These are phyloP conservation scores for Miniopterus natalensis DNA, from an alignment of 2,113 vertebrate species.

Conservation along the genomic window DNA sequence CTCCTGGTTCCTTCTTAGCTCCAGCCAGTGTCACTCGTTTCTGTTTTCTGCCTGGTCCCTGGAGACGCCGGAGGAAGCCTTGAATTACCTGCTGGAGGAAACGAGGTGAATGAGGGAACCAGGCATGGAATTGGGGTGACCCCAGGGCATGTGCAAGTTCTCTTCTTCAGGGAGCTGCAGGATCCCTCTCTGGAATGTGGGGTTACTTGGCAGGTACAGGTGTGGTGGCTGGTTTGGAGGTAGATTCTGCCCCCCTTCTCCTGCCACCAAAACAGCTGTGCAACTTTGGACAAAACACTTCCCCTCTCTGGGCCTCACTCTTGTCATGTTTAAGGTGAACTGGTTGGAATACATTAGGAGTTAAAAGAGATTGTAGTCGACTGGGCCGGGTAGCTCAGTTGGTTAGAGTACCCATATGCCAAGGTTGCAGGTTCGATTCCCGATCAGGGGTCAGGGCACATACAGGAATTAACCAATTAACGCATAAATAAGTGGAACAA, in stretches of 20 bases:
- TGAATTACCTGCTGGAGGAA: neutral
- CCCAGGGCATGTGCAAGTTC: fast-evolving
- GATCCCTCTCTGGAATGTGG: neutral
- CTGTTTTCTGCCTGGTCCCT: neutral
- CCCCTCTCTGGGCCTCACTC: neutral
- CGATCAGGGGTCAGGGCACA: too few species aligned
- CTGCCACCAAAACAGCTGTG: neutral
- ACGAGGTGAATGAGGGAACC: neutral
- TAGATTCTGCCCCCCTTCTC: neutral
- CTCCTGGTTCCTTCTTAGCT: neutral
- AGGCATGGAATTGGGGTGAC: neutral
- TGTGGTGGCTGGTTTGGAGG: fast-evolving
- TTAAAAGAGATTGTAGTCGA: neutral
- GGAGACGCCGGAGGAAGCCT: neutral
- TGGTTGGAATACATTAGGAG: neutral
- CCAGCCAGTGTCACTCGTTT: neutral
- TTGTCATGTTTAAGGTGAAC: neutral
- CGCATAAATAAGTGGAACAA: too few species aligned
- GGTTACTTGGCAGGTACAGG: neutral
- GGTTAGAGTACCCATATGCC: too few species aligned
- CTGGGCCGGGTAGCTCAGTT: too few species aligned
- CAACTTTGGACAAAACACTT: neutral
- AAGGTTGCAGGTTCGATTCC: too few species aligned
- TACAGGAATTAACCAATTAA: too few species aligned
- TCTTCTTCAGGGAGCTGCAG: neutral